phyloP scores from a whole-genome alignment of 2,113 vertebrate genomes.

The Halichoerus grypus region DNA sequence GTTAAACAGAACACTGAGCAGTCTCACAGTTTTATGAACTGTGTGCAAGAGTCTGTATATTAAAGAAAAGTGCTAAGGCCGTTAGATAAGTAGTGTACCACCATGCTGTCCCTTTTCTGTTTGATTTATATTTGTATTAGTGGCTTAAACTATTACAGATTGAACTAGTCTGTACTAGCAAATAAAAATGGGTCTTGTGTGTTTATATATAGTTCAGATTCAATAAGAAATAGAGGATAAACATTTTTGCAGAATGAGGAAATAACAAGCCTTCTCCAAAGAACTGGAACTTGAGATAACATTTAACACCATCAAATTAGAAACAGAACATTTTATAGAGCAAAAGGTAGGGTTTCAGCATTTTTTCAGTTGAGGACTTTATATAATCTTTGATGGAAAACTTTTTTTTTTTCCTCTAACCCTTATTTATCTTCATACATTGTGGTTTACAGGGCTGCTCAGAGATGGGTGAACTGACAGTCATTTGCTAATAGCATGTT shows the following conservation, averaged over 20 bases:
- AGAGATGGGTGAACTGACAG: not conserved
- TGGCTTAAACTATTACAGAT: slow-evolving; percentile 15
- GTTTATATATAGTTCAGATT: slow-evolving; percentile 21
- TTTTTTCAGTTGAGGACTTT: not conserved
- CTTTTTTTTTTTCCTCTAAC: not conserved
- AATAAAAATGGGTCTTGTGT: not conserved
- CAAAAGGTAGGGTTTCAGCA: slow-evolving; percentile 15
- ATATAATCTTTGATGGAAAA: slow-evolving; percentile 19
- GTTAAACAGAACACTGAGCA: not conserved
- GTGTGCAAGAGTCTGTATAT: not conserved
- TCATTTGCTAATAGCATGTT: not conserved
- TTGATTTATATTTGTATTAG: not conserved
- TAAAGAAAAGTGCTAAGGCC: not conserved
- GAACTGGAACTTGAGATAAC: slow-evolving; percentile 14
- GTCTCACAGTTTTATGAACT: not conserved
- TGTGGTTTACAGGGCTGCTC: not conserved
- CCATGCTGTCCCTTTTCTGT: not conserved
- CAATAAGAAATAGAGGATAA: not conserved
- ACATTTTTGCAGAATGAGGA: not conserved
- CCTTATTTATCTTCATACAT: not conserved
- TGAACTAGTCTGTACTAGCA: not conserved
- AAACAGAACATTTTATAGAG: slow-evolving; percentile 7
- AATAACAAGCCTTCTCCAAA: slow-evolving; percentile 13
- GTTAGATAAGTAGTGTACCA: not conserved
- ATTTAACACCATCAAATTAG: slow-evolving; percentile 14